Base-by-base conservation (phyloP, 2,797 vertebrate species). In the Cephalopachus bancanus region DNA sequence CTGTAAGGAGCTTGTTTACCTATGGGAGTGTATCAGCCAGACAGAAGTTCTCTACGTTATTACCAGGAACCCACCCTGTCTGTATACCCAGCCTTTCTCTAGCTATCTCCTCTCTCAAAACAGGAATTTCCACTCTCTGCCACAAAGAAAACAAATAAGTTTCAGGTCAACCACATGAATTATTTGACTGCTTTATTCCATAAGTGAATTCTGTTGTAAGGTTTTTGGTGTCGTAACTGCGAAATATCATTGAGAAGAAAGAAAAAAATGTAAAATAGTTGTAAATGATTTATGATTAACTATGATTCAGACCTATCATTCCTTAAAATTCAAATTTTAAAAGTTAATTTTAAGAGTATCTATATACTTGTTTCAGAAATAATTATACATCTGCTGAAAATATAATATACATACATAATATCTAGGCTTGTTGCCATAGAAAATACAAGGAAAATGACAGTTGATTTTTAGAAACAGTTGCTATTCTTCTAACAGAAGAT, bases 331-430 rank as follows among this genome's bases (percentile, higher is more conserved):
- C 76, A 2, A 80, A 53, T 55, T 33, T 78, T 44, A 57, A 91
- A 94, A 86, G 26, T 22, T 55, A 83, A 49, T 83, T 65, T 19
- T 51, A 84, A 64, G 15, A 33, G 6, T 33, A 75, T 28, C 30
- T 69, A 55, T 49, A 76, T 69, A 3, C 22, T 57, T 89, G 15
- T 71, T 96, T 95, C 81, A 86, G 20, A 81, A 91, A 83, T 92
- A 83, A 69, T 80, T 91, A 72, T 16, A 37, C 7, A 74, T 76
- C 16, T 55, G 28, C 19, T 59, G 37, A 74, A 89, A 94, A 90
- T 81, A 86, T 89, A 74, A 33, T 15, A 57, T 22, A 72, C 9
- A 72, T 10, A 59, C 0, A 44, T 89, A 69, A 55, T 84, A 91
- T 67, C 12, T 60, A 83, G 19, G 3, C 44, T 55, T 89, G 12